Evolutionary conservation across 1,140 invertebrate genomes (phyloP).

Genomic region (Trachelipus rathkii): DNA sequence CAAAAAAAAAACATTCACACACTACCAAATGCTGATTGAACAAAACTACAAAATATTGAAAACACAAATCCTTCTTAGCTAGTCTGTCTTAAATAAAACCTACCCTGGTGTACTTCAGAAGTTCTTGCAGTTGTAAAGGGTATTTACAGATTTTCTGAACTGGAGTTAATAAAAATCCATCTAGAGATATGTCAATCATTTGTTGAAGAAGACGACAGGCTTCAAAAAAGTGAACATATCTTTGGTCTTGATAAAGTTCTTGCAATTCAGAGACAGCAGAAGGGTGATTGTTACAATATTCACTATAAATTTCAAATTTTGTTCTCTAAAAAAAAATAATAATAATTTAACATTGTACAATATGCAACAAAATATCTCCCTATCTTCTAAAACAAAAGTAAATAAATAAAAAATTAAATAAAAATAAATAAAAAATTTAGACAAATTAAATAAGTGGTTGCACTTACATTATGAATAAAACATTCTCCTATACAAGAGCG

Average conservation of each 20-base stretch:
- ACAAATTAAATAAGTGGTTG: background rate
- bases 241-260: conserved; percentile 66
- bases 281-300: conserved; percentile 88
- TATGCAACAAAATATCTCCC: too few species aligned
- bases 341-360: too few species aligned
- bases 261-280: conserved; percentile 69
- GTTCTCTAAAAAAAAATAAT: conserved; percentile 35
- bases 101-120: conserved; percentile 70
- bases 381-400: background rate
- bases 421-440: background rate
- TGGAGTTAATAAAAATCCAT: conserved; percentile 81
- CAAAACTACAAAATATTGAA: too few species aligned
- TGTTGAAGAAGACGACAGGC: conserved; percentile 72
- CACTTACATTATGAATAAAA: conserved; percentile 68
- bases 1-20: too few species aligned
- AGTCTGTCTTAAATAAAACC: background rate
- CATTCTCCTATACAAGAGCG: conserved; percentile 67
- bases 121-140: conserved; percentile 78
- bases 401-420: background rate
- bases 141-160: conserved; percentile 91
- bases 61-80: too few species aligned
- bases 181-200: conserved; percentile 78
- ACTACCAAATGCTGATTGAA: too few species aligned
- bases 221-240: conserved; percentile 78
- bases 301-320: conserved; percentile 78